Percentiles rank a stretch among this genome's conserved stretches.
Evolutionary conservation across 2,888 invertebrate genomes (phyloP).

Genomic region (Ophion slaviceki): DNA sequence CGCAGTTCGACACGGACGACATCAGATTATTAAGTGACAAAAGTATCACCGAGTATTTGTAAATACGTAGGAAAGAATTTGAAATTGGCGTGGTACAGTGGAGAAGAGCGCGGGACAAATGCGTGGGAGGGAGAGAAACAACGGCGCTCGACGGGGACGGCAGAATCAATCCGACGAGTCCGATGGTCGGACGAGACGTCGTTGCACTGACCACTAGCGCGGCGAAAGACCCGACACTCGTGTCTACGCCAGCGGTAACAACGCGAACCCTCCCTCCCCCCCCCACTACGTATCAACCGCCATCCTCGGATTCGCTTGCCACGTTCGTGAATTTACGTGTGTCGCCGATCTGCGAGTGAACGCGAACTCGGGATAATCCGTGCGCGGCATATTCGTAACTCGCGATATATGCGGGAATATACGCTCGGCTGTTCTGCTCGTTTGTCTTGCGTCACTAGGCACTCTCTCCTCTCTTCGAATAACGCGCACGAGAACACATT

Average conservation of each 20-base stretch:
- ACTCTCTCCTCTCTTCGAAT: slow-evolving; percentile 57
- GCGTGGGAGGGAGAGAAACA: slow-evolving; percentile 20
- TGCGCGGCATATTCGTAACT: slow-evolving; percentile 10
- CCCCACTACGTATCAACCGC: neutral
- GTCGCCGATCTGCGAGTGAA: slow-evolving; percentile 31
- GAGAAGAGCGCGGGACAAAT: neutral
- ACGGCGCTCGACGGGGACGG: slow-evolving; percentile 47
- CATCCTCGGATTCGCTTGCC: slow-evolving; percentile 20
- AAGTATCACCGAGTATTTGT: neutral
- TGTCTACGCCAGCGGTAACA: slow-evolving; percentile 21
- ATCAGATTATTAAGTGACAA: neutral
- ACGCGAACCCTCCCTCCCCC: slow-evolving; percentile 23
- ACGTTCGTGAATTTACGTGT: slow-evolving; percentile 2
- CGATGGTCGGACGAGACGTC: slow-evolving; percentile 61
- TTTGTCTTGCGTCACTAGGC: slow-evolving; percentile 61
- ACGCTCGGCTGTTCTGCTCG: neutral
- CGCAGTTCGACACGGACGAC: neutral
- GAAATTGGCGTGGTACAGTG: neutral
- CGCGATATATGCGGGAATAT: neutral
- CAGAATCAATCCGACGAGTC: slow-evolving; percentile 54
- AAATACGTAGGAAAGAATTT: slow-evolving; percentile 1
- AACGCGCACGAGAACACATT: neutral
- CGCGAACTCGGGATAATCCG: slow-evolving; percentile 24
- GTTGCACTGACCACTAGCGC: slow-evolving; percentile 56
- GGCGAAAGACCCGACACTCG: slow-evolving; percentile 39